Evolutionary conservation across 2,113 vertebrate genomes (phyloP), one percentile per base, ranked within the genome.

Genomic region (Garra rufa): DNA sequence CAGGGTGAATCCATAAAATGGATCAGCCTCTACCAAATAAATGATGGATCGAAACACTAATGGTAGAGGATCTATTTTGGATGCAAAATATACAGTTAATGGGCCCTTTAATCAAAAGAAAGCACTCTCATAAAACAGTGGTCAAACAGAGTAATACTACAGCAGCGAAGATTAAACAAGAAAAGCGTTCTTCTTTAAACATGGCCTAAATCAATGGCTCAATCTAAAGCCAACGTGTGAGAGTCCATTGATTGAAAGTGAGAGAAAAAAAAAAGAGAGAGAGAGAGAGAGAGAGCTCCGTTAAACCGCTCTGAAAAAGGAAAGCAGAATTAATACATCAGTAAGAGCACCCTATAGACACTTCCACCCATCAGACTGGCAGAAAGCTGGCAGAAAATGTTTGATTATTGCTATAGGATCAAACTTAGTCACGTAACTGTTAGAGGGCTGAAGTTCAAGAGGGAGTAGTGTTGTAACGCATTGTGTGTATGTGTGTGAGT

Each of bases 1-100:
- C 28, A 70, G 78, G 70, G 70, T 76, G 26, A 85, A 92, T 92
- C 92, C 75, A 92, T 92, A 88, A 83, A 91, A 92, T 90, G 90
- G 90, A 92, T 91, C 84, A 90, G 59, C 57, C 85, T 86, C 61
- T 41, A 85, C 41, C 55, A 82, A 86, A 86, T 83, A 76, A 89
- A 90, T 85, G 83, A 87, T 50, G 38, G 83, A 92, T 92, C 78
- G 89, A 93, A 88, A 70, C 38, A 75, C 87, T 91, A 91, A 92
- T 92, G 89, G 89, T 84, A 89, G 73, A 77, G 90, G 46, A 88
- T 90, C 86, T 89, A 86, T 24, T 86, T 81, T 57, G 81, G 86
- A 92, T 91, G 89, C 90, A 89, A 92, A 92, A 73, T 86, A 81
- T 85, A 21, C 24, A 87, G 88, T 91, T 78, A 87, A 82, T 65